Conservation (phyloP, 1,140 invertebrate species). For the Neocloeon triangulifer region DNA sequence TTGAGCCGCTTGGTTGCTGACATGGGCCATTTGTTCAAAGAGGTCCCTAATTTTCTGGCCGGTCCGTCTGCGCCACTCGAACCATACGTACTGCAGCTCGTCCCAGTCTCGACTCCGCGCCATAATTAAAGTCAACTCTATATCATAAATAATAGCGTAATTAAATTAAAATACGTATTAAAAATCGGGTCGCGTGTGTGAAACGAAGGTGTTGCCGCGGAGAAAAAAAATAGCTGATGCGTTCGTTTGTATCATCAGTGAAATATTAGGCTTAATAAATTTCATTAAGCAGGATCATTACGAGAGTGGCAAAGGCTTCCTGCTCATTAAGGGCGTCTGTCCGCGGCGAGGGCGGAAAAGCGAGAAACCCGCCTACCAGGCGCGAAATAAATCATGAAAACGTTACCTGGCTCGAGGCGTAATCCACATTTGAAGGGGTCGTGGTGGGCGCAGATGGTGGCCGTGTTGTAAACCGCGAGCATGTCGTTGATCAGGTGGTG, state of each 20-base stretch:
- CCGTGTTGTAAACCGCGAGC: slow-evolving; percentile 69
- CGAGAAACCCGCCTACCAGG: too few relatives aligned
- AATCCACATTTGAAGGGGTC: slow-evolving; percentile 60
- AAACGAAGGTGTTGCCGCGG: neutral
- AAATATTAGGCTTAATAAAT: neutral
- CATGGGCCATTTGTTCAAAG: slow-evolving; percentile 57
- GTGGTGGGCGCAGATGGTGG: slow-evolving; percentile 61
- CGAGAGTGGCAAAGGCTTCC: too few relatives aligned
- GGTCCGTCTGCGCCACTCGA: slow-evolving; percentile 60
- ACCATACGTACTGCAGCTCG: slow-evolving; percentile 65
- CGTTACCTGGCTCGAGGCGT: slow-evolving; percentile 51
- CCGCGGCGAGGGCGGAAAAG: too few relatives aligned
- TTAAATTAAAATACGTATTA: slow-evolving; percentile 28
- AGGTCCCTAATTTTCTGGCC: slow-evolving; percentile 54
- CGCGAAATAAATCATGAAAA: too few relatives aligned
- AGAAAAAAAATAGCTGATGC: too few relatives aligned
- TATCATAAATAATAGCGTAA: too few relatives aligned
- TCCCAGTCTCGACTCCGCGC: slow-evolving; percentile 60
- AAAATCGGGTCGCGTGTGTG: slow-evolving; percentile 14
- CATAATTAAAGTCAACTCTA: slow-evolving; percentile 26
- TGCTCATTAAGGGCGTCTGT: neutral
- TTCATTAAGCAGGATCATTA: neutral
- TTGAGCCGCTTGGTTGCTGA: slow-evolving; percentile 69
- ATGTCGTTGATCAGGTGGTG: slow-evolving; percentile 69
- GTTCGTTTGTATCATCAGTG: neutral